Base-by-base conservation (phyloP, 1,140 invertebrate species). In the Ips typographus region DNA sequence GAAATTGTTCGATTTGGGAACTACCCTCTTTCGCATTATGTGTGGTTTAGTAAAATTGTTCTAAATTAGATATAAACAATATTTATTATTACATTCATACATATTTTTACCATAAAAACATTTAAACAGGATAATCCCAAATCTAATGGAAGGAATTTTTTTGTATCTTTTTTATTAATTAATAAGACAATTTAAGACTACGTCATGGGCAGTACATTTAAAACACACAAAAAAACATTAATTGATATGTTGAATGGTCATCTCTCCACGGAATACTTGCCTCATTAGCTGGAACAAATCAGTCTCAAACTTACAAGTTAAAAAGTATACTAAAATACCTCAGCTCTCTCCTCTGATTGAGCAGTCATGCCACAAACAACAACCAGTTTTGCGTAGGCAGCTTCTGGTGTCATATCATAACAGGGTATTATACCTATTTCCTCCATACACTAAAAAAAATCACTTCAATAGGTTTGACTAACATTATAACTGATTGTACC, bases 371-470 rank as follows among this genome's bases (percentile, higher is more conserved):
- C 77, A 2, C 98, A 82, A 0, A 98, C 93, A 74, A 98, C 98
- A 1, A 89, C 87, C 0, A 99, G 83, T 83, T 99, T 99, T 1
- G 94, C 89, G 1, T 98, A 82, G 0, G 96, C 95, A 0, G 96
- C 94, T 81, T 98, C 96, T 0, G 92, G 89, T 0, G 96, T 99
- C 94, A 98, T 97, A 78, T 99, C 96, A 62, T 85, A 91, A 0
- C 97, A 96, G 1, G 92, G 87, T 55, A 95, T 88, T 2, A 98
- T 91, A 4, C 95, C 95, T 57, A 84, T 82, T 60, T 86, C 71
- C 57, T 76, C 68, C 61, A 77, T 63, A 58, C 72, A 63, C 74
- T 77, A 40, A 52, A 71, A 66, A 22, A 58, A 4, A 57, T 49
- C 2, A 40, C 7, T 40, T 53, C 39, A 64, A 40, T 39, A 8